Conservation (phyloP, 2,888 invertebrate species). For the Drosophila rellima region DNA sequence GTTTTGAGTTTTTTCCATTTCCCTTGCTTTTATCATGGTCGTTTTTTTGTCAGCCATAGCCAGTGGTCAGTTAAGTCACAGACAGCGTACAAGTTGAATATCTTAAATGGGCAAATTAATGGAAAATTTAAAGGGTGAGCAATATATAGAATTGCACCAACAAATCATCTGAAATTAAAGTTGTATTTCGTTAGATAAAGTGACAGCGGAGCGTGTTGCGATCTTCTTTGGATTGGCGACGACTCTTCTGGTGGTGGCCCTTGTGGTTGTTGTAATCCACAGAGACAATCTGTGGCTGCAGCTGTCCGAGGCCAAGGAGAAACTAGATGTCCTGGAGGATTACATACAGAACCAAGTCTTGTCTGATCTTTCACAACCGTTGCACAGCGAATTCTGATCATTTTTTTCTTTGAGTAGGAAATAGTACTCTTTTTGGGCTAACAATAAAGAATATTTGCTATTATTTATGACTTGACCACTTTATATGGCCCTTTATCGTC, state of each 20-base stretch:
- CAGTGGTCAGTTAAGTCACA: constrained; percentile 35
- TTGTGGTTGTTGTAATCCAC: constrained; percentile 70
- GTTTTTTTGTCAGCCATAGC: constrained; percentile 7
- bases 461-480: constrained; percentile 24
- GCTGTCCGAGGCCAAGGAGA: constrained; percentile 66
- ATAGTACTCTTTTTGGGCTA: background rate
- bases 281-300: constrained; percentile 61
- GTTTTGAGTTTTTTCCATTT: constrained; percentile 8
- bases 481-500: constrained; percentile 17
- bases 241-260: constrained; percentile 67
- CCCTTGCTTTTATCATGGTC: constrained; percentile 49
- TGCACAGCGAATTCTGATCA: constrained; percentile 9
- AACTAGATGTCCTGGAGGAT: constrained; percentile 71
- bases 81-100: constrained; percentile 25
- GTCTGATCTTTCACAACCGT: background rate
- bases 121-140: constrained; percentile 57
- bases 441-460: constrained; percentile 5
- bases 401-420: background rate
- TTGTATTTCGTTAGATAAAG: constrained; percentile 44
- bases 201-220: constrained; percentile 67
- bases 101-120: constrained; percentile 45
- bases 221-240: constrained; percentile 73
- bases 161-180: background rate
- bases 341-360: constrained; percentile 49
- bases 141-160: background rate